A percentile compares a stretch with the other conserved stretches of the same genome.
These are phyloP conservation scores for Orthonychiurus folsomi DNA, from an alignment of 2,888 invertebrate species.

Conservation along the genomic window DNA sequence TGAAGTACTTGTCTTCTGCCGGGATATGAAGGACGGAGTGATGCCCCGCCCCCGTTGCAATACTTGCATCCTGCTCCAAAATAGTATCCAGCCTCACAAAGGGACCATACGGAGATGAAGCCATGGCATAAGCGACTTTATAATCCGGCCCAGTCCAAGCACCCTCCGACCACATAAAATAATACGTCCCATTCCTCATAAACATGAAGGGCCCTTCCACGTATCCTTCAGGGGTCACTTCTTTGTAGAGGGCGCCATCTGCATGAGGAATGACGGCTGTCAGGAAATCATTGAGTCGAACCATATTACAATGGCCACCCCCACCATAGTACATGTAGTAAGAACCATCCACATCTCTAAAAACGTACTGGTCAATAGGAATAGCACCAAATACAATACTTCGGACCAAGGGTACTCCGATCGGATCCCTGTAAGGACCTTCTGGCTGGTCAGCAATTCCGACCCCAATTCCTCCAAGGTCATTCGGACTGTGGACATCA, in stretches of 20 bases:
- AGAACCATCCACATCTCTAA: slow-evolving; percentile 23
- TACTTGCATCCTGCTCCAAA: slow-evolving; percentile 26
- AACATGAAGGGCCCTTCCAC: slow-evolving; percentile 33
- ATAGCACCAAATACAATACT: slow-evolving; percentile 29
- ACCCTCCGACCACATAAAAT: slow-evolving; percentile 34
- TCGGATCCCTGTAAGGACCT: slow-evolving; percentile 28
- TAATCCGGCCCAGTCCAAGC: slow-evolving; percentile 32
- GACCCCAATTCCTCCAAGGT: slow-evolving; percentile 31
- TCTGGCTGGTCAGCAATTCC: slow-evolving; percentile 22
- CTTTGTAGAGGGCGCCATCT: slow-evolving; percentile 24
- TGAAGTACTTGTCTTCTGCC: slow-evolving; percentile 23
- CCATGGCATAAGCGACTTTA: slow-evolving; percentile 30
- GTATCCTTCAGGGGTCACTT: slow-evolving; percentile 28
- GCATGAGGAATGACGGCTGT: slow-evolving; percentile 20
- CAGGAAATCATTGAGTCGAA: slow-evolving; percentile 21
- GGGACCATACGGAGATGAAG: slow-evolving; percentile 22
- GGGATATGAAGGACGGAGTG: slow-evolving; percentile 29
- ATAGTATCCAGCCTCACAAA: slow-evolving; percentile 21
- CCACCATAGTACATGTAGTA: slow-evolving; percentile 34
- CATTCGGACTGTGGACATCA: slow-evolving; percentile 19
- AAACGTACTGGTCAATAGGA: slow-evolving; percentile 34
- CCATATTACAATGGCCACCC: slow-evolving; percentile 31
- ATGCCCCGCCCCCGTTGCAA: slow-evolving; percentile 34
- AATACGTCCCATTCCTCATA: slow-evolving; percentile 24
- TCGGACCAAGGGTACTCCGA: slow-evolving; percentile 26